A percentile compares a stretch with the other conserved stretches of the same genome.
Conservation (phyloP, 2,113 vertebrate genomes). For the Petaurus breviceps region DNA sequence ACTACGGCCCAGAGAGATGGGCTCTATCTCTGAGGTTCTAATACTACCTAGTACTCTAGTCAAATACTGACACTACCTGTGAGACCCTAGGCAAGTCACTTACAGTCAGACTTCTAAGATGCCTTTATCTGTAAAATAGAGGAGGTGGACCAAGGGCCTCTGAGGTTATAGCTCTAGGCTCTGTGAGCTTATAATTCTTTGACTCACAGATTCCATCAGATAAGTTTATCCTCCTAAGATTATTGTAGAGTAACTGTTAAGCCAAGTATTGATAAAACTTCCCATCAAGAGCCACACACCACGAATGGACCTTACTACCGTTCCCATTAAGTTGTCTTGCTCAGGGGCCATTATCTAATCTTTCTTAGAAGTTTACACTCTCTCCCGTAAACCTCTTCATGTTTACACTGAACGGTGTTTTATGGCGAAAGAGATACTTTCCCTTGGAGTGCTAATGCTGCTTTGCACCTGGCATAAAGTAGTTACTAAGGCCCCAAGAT, state of each 20-base stretch:
- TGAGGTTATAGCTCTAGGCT: background rate
- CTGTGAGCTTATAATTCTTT: background rate
- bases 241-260: background rate
- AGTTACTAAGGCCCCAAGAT: conserved; percentile 66
- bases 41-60: background rate
- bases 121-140: background rate
- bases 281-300: background rate
- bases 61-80: background rate
- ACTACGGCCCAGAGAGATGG: background rate
- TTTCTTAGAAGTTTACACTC: conserved; percentile 80
- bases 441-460: conserved; percentile 72
- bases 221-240: no score
- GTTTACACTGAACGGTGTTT: conserved; percentile 79
- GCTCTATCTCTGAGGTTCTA: background rate
- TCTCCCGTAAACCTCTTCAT: conserved; percentile 79
- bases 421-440: conserved; percentile 77
- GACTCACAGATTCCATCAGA: background rate
- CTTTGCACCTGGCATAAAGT: conserved; percentile 77
- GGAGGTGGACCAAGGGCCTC: background rate
- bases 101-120: background rate
- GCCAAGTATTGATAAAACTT: background rate
- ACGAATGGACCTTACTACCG: background rate
- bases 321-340: conserved; percentile 72
- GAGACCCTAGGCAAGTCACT: background rate
- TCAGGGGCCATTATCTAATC: conserved; percentile 78